Evolutionary conservation across 2,888 invertebrate species (phyloP), one percentile per base, ranked within the genome.

Genomic region (Diarsia dahlii): DNA sequence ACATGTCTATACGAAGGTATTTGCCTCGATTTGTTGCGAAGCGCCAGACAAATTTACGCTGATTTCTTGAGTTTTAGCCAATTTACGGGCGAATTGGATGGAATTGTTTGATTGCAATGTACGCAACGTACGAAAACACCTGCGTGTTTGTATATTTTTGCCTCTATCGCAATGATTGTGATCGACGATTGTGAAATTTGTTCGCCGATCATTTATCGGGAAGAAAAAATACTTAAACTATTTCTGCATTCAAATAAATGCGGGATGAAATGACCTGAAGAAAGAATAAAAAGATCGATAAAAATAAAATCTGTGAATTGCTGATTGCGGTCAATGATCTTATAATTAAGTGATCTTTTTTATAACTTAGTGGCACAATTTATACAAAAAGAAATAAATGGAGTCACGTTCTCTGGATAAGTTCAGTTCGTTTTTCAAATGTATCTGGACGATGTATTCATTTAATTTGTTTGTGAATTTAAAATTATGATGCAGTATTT

Each of bases 31-130:
- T 58, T 34, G n/a, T 54, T 79, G 64, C 23, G 28, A 62, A 54
- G 60, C 52, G 64, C 56, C 86, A 65, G 58, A 86, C 34, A 45
- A 71, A 78, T 71, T 68, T 85, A 78, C 52, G 68, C 34, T 46
- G 73, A 71, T 86, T 65, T 86, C 56, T 82, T 86, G 86, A 78
- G n/a, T 65, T 83, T 73, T 54, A 68, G 73, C 84, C 84, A 86
- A 78, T 71, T 71, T 65, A 65, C 73, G 78, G 56, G 72, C 28
- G 63, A 81, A 56, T 45, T 56, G 60, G 78, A 12, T 60, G 34
- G 10, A 58, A 60, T 18, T 50, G 62, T 54, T 65, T 78, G 80
- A 78, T 83, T 65, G 64, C 10, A 39, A 68, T 78, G 54, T 70
- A 78, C 46, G 67, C 46, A 71, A 65, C 52, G 4, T 54, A 23